These are phyloP conservation scores for Podilymbus podiceps DNA, from an alignment of 2,113 vertebrate species.

Conservation along the genomic window DNA sequence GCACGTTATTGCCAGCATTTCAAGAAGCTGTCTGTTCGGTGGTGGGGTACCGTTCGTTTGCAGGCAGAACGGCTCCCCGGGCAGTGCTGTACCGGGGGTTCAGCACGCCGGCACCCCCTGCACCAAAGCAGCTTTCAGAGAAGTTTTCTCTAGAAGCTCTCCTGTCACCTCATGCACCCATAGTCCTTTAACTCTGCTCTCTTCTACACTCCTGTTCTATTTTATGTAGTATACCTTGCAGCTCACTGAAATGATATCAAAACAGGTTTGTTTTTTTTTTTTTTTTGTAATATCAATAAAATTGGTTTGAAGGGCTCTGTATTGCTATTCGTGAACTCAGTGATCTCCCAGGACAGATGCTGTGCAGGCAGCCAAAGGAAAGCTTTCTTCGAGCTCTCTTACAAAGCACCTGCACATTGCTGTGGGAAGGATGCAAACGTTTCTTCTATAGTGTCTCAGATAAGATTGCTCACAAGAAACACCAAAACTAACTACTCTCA, in stretches of 20 bases:
- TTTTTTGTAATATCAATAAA: neutral
- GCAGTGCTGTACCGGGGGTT: neutral
- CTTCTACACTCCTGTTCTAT: neutral
- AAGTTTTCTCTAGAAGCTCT: neutral
- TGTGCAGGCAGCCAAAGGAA: neutral
- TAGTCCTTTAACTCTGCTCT: neutral
- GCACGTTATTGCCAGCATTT: neutral
- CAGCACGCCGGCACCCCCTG: neutral
- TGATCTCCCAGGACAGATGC: neutral
- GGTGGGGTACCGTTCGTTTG: neutral
- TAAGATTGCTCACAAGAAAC: neutral
- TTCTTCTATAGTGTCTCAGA: neutral
- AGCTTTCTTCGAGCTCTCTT: neutral
- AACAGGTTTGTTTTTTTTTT: neutral
- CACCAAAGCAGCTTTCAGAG: neutral
- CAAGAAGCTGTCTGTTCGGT: neutral
- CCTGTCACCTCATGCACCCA: neutral
- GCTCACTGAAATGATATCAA: neutral
- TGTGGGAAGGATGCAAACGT: neutral
- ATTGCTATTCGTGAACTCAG: neutral
- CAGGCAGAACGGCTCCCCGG: neutral
- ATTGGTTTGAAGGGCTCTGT: neutral
- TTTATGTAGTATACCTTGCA: neutral
- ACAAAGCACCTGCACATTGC: neutral
- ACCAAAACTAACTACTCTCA: neutral